A percentile compares a stretch with the other conserved stretches of the same genome.
Conservation (phyloP, 2,797 vertebrate genomes). For the Tolypeutes matacus region DNA sequence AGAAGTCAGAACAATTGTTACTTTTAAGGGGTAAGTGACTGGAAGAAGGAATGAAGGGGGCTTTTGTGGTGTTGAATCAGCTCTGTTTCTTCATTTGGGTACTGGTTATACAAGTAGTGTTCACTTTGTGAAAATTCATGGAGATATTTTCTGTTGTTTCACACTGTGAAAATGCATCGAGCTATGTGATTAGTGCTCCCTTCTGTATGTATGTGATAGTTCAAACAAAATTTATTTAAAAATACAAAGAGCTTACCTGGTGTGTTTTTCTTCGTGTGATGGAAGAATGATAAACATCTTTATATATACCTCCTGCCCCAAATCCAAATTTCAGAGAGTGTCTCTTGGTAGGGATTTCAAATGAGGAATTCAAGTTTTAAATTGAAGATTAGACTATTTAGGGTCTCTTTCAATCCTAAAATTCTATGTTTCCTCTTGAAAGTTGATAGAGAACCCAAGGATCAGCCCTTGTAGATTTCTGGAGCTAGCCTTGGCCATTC, state of each 20-base stretch:
- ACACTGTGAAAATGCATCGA: neutral
- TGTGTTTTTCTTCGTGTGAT: neutral
- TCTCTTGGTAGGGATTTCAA: neutral
- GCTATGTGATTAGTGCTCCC: neutral
- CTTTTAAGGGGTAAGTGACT: neutral
- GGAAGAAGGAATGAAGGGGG: neutral
- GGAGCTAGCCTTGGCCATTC: neutral
- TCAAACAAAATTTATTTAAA: neutral
- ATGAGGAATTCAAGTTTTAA: neutral
- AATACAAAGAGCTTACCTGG: neutral
- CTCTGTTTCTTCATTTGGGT: neutral
- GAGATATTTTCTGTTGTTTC: neutral
- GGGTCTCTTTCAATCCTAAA: neutral
- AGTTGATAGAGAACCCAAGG: neutral
- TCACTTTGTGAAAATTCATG: conserved; percentile 7
- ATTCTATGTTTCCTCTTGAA: neutral
- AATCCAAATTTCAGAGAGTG: conserved; percentile 23
- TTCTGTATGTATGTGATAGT: neutral
- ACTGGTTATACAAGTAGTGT: neutral
- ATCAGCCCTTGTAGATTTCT: neutral
- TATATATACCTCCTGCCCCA: neutral
- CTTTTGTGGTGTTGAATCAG: neutral
- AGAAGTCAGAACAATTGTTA: neutral
- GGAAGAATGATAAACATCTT: neutral
- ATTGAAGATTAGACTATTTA: neutral